Evolutionary conservation across 2,888 invertebrate genomes (phyloP), one percentile per base, ranked within the genome.

Genomic region (Agonopterix heracliana): DNA sequence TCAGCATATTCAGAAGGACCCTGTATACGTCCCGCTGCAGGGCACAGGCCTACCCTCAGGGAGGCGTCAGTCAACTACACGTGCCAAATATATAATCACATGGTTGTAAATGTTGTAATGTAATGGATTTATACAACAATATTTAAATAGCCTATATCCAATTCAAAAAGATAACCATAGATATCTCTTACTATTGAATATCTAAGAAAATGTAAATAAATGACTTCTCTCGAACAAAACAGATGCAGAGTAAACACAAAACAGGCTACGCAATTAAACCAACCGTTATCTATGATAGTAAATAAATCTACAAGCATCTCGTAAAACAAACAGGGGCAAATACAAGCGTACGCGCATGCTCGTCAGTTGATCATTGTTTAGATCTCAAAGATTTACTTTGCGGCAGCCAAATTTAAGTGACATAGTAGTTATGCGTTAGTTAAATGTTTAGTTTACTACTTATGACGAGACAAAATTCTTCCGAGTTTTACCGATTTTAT

Each of bases 231-330:
- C 34, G 45, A 45, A 52, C 43, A 46, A 49, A 68, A 63, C 62
- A 58, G 64, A 60, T 53, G 49, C 55, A 50, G 11, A 51, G 60
- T 68, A 72, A 76, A 80, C 72, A 75, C 65, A 64, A 68, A 74
- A 60, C 74, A 71, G 72, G 60, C 70, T 68, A 69, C 71, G 78
- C 70, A 79, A 80, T 81, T 74, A 81, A 81, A 77, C 60, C 60
- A 67, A 71, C 80, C 73, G 81, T 76, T 81, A 81, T 75, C 69
- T 72, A 66, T 64, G 63, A 73, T 70, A 74, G 73, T 72, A 78
- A 75, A 78, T 79, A 81, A 72, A 78, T 77, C 67, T 34, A 55
- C 61, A 60, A 64, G 61, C 64, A 62, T 63, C 71, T 71, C 69
- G 68, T 78, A 71, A 78, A 78, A 66, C 66, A 72, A 78, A 78